Base-by-base conservation (phyloP, 1,140 invertebrate species). In the Conopomorpha cramerella region DNA sequence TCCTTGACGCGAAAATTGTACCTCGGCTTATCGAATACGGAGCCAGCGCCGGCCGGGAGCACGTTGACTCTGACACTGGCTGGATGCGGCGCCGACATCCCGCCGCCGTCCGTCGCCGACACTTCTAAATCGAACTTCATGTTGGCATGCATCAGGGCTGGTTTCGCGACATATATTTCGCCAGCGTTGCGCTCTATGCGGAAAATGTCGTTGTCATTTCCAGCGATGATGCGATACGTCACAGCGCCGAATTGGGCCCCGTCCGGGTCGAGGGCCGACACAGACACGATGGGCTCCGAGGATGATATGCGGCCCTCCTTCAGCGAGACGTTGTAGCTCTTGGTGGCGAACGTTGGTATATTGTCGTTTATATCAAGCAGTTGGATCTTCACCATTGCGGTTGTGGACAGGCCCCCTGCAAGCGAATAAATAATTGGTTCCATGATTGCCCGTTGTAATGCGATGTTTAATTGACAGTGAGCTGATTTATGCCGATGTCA, bases 331-430 rank as follows among this genome's bases (percentile, higher is more conserved):
- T 94, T 95, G 79, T 95, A 95, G 49, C 88, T 86, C 8, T 82
- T 82, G 6, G 92, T 90, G 54, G 89, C 86, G 79, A 97, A 97
- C 14, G 87, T 82, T 0, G 95, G 95, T 2, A 84, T 81, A 73
- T 98, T 97, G 80, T 98, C 95, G 76, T 98, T 98, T 29, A 95
- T 87, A 76, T 98, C 95, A 12, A 87, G 86, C 27, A 98, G 81
- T 70, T 93, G 87, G 33, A 98, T 89, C 58, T 93, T 92, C 2
- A 98, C 88, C 77, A 95, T 93, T 4, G 94, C 91, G 13, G 89
- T 93, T 32, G 93, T 93, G 46, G 92, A 94, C 29, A 97, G 79
- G 16, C 93, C 93, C 55, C 93, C 95, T 96, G 82, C 38, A 83
- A 82, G 68, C 53, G 77, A 77, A 78, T 63, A 64, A 68, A 74